These are phyloP conservation scores for Ceratothoa steindachneri DNA, from an alignment of 2,888 invertebrate species.

Conservation along the genomic window DNA sequence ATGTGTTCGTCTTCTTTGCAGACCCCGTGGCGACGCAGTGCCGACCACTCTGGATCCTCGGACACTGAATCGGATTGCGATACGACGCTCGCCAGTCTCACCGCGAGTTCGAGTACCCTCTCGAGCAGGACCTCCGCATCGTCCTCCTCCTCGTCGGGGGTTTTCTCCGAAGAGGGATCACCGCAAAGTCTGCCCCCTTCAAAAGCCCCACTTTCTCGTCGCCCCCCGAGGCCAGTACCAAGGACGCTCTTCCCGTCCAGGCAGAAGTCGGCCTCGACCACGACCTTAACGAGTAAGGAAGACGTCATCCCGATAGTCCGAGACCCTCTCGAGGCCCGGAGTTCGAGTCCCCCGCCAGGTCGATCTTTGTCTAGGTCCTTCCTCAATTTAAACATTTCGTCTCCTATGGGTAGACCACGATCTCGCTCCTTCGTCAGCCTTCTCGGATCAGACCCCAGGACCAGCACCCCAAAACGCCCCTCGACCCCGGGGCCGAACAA, in stretches of 20 bases:
- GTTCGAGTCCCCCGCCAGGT: neutral
- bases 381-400: neutral
- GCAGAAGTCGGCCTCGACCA: neutral
- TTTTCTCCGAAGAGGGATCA: conserved; percentile 2
- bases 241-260: neutral
- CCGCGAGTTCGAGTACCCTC: neutral
- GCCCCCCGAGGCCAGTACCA: conserved; percentile 9
- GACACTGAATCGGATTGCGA: conserved; percentile 32
- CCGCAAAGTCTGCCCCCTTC: neutral
- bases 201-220: neutral
- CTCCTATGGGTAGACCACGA: neutral
- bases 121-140: conserved; percentile 12
- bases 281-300: no score
- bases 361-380: neutral
- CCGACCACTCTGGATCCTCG: conserved; percentile 23
- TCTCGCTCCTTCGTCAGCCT: no score
- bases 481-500: neutral
- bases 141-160: conserved; percentile 3
- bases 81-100: conserved; percentile 2
- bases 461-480: neutral
- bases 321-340: neutral
- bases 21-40: conserved; percentile 30
- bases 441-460: no score
- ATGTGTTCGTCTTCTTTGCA: no score
- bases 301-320: neutral